A percentile compares a stretch with the other conserved stretches of the same genome.
phyloP scores from a whole-genome alignment of 2,888 invertebrate genomes.

The Sesia bembeciformis region DNA sequence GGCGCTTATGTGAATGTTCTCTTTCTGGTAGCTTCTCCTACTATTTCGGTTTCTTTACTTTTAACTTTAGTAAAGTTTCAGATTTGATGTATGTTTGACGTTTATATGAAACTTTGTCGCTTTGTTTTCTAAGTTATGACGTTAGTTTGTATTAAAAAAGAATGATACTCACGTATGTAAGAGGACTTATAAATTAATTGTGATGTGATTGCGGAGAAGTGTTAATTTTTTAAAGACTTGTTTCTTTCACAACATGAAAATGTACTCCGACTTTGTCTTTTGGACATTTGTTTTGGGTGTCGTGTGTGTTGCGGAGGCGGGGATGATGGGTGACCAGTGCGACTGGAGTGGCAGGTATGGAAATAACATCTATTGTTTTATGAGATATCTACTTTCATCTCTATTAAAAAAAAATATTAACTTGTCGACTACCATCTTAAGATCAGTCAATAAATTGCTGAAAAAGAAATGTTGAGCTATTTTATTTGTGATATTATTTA shows the following conservation, averaged over 20 bases:
- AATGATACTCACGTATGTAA: slow-evolving; percentile 17
- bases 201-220: neutral
- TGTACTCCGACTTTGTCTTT: slow-evolving; percentile 41
- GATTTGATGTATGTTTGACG: slow-evolving; percentile 20
- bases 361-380: slow-evolving; percentile 11
- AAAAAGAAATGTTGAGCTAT: too few species aligned
- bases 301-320: slow-evolving; percentile 62
- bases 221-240: slow-evolving; percentile 16
- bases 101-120: neutral
- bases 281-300: slow-evolving; percentile 58
- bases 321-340: slow-evolving; percentile 78
- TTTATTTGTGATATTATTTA: too few species aligned
- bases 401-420: too few species aligned
- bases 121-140: slow-evolving; percentile 31
- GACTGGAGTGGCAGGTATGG: slow-evolving; percentile 81
- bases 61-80: slow-evolving; percentile 31
- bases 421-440: too few species aligned
- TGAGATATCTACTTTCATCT: neutral
- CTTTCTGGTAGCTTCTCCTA: neutral
- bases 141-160: slow-evolving; percentile 11
- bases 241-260: slow-evolving; percentile 23
- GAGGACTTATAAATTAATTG: neutral
- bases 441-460: too few species aligned
- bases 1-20: neutral
- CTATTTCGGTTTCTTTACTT: neutral